phyloP scores from a whole-genome alignment of 2,888 invertebrate genomes.

The Drosophila atripex region DNA sequence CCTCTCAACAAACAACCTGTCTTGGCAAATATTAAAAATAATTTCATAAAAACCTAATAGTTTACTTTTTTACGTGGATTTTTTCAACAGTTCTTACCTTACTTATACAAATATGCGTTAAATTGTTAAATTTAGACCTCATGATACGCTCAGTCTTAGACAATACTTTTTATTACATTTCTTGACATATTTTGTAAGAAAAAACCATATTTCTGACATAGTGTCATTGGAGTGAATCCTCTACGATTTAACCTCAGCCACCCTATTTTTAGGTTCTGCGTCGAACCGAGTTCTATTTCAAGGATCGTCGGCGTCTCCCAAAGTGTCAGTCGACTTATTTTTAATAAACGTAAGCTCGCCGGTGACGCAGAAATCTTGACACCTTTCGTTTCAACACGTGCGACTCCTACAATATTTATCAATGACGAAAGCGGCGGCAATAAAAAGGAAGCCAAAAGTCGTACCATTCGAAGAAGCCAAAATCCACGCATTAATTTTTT shows the following conservation, averaged over 20 bases:
- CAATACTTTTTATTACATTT: too few species aligned
- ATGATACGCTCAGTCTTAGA: too few species aligned
- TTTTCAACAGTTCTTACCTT: not conserved
- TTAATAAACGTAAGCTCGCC: conserved; percentile 24
- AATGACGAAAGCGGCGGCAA: conserved; percentile 37
- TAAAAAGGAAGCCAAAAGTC: conserved; percentile 8
- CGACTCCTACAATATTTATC: conserved; percentile 40
- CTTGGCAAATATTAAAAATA: conserved; percentile 64
- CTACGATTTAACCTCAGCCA: not conserved
- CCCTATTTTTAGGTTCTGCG: not conserved
- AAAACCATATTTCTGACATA: not conserved
- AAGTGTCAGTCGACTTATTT: conserved; percentile 25
- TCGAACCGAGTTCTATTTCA: not conserved
- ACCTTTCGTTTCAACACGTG: conserved; percentile 38
- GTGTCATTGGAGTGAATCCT: too few species aligned
- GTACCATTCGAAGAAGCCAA: conserved; percentile 8
- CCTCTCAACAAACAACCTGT: conserved; percentile 29
- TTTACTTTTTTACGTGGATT: conserved; percentile 31
- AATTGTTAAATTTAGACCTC: not conserved
- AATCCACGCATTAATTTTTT: conserved; percentile 66
- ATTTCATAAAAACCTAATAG: conserved; percentile 50
- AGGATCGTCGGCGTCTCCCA: not conserved
- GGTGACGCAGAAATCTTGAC: conserved; percentile 29
- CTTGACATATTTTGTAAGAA: not conserved
- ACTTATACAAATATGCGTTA: conserved; percentile 18